phyloP scores from a whole-genome alignment of 2,888 invertebrate genomes.

The Dyspetes luteomarginatus region DNA sequence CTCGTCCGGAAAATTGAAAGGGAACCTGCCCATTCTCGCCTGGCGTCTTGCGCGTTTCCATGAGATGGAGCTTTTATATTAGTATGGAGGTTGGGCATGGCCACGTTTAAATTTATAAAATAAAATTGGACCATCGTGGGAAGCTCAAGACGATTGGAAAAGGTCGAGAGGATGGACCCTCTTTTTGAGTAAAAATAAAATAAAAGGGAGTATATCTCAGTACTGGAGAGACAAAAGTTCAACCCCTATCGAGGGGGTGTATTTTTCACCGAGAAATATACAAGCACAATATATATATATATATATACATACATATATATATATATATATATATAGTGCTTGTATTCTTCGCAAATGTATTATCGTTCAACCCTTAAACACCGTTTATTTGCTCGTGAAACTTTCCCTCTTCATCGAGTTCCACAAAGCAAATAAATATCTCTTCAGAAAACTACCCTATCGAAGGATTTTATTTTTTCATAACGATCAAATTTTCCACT shows the following conservation, averaged over 20 bases:
- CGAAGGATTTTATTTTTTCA: conserved; percentile 17
- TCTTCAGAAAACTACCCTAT: conserved; percentile 7
- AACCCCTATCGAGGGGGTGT: neutral
- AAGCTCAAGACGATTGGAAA: conserved; percentile 36
- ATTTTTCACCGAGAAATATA: neutral
- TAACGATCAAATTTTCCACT: neutral
- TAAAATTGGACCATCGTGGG: conserved; percentile 19
- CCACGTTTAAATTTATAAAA: conserved; percentile 1
- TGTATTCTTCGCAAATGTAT: neutral
- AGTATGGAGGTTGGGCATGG: neutral
- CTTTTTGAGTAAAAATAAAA: conserved; percentile 51
- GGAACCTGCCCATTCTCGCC: conserved; percentile 37
- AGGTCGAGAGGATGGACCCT: conserved; percentile 28
- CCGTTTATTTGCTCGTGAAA: conserved; percentile 53
- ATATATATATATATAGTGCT: no score
- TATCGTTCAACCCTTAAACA: conserved; percentile 34
- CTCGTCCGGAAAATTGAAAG: conserved; percentile 70
- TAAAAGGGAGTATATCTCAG: conserved; percentile 11
- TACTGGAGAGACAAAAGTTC: conserved; percentile 1
- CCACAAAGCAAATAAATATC: conserved; percentile 18
- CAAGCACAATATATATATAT: no score
- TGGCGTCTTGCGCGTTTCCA: conserved; percentile 15
- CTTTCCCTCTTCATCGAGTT: conserved; percentile 3
- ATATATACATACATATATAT: no score
- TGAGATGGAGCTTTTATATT: conserved; percentile 14